Base-by-base conservation (phyloP, 2,888 invertebrate species). In the Tuta absoluta region DNA sequence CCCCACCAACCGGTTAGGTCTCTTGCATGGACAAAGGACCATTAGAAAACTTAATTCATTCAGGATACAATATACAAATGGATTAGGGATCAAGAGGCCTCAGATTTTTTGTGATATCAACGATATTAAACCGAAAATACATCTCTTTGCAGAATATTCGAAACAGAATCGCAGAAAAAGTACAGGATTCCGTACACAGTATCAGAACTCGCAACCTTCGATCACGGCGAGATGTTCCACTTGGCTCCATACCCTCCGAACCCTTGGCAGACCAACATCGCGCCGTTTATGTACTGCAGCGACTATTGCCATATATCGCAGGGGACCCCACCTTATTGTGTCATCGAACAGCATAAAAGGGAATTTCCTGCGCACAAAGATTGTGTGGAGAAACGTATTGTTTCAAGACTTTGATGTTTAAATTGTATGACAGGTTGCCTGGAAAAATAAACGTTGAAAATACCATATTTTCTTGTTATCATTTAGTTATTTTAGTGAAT, bases 281-380 rank as follows among this genome's bases (percentile, higher is more conserved):
- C 90, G 0, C 91, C 91, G 0, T 89, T 89, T 69, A 91, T 91
- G 91, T 91, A 91, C 73, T 91, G 91, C 71, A 88, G 87, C 63
- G 91, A 91, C 67, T 91, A 91, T 53, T 91, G 91, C 63, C 91
- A 90, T 62, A 80, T 89, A 11, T 76, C 84, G 0, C 85, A 85
- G 68, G 90, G 91, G 19, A 89, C 89, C 0, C 82, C 86, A 0
- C 89, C 90, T 0, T 85, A 77, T 48, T 81, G 74, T 0, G 89
- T 88, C 0, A 81, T 91, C 2, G 89, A 91, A 51, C 91, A 91
- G 68, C 69, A 82, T 1, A 68, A 69, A 2, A 82, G 82, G 21
- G 66, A 76, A 1, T 68, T 78, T 64, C 80, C 79, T 2, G 76
- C 79, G 0, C 87, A 85, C 56, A 75, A 74, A 65, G 72, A 69